phyloP scores from a whole-genome alignment of 2,888 invertebrate genomes.

The Drosophila ustulata region DNA sequence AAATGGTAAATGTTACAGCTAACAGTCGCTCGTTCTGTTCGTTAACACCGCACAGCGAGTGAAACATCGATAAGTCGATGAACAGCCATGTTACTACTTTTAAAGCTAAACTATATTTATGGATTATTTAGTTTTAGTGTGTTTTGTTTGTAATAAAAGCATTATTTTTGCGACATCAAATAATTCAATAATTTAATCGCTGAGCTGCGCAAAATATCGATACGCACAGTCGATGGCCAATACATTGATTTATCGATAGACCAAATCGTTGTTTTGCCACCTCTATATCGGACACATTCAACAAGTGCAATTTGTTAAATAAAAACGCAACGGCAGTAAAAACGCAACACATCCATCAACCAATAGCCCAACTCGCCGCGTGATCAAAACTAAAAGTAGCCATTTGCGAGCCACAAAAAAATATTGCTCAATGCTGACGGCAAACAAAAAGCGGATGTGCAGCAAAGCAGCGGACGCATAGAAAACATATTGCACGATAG shows the following conservation, averaged over 20 bases:
- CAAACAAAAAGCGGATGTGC: constrained; percentile 10
- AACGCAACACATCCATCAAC: neutral
- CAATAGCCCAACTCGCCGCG: constrained; percentile 8
- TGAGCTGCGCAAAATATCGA: neutral
- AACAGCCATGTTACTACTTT: neutral
- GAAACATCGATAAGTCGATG: neutral
- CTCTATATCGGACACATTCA: constrained; percentile 37
- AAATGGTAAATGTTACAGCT: neutral
- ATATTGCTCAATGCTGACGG: constrained; percentile 16
- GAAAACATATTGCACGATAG: constrained; percentile 43
- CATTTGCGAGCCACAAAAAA: constrained; percentile 16
- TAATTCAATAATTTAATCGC: neutral
- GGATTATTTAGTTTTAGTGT: too few relatives aligned
- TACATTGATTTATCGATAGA: constrained; percentile 26
- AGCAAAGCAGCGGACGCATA: constrained; percentile 16
- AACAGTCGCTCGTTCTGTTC: neutral
- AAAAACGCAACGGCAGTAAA: constrained; percentile 12
- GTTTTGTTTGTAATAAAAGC: too few relatives aligned
- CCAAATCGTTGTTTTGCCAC: neutral
- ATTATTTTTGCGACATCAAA: neutral
- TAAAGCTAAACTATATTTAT: too few relatives aligned
- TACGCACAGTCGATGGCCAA: neutral
- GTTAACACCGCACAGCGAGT: neutral
- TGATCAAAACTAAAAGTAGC: constrained; percentile 7
- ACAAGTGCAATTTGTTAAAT: constrained; percentile 54